Percentiles rank a stretch among this genome's conserved stretches.
phyloP scores from a whole-genome alignment of 1,140 invertebrate species.

The Pseudoatta argentina region DNA sequence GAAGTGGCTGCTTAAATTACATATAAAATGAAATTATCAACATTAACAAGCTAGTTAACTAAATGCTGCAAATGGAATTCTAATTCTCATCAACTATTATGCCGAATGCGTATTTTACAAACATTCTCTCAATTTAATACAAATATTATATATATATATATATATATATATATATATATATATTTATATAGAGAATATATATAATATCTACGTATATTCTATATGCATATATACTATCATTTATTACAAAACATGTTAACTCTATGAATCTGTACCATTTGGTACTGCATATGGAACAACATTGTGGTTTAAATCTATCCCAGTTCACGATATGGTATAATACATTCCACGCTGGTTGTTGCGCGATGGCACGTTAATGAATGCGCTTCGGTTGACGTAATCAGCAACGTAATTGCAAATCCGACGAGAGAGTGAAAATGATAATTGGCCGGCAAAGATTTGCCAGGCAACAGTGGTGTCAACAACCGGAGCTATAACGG shows the following conservation, averaged over 20 bases:
- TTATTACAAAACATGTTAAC: not conserved
- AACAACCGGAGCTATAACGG: conserved; percentile 22
- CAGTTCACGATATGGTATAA: conserved; percentile 32
- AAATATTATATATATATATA: not conserved
- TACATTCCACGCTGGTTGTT: conserved; percentile 38
- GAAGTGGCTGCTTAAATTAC: not conserved
- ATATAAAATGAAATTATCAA: conserved; percentile 2
- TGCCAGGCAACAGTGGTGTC: conserved; percentile 3
- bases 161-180: no score
- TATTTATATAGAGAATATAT: not conserved
- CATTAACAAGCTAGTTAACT: not conserved
- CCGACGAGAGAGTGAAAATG: conserved; percentile 49
- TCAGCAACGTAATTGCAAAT: conserved; percentile 26
- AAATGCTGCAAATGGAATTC: conserved; percentile 28
- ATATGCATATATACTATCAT: not conserved
- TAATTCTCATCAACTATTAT: conserved; percentile 16
- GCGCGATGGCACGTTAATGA: conserved; percentile 32
- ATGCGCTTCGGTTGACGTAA: conserved; percentile 34
- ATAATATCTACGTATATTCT: not conserved
- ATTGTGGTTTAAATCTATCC: conserved; percentile 21
- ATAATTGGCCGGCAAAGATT: conserved; percentile 51
- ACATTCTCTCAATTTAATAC: conserved; percentile 31
- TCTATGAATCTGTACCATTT: not conserved
- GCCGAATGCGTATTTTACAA: not conserved
- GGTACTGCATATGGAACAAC: conserved; percentile 1